These are phyloP conservation scores for Conger conger DNA, from an alignment of 2,113 vertebrate genomes.

Conservation along the genomic window DNA sequence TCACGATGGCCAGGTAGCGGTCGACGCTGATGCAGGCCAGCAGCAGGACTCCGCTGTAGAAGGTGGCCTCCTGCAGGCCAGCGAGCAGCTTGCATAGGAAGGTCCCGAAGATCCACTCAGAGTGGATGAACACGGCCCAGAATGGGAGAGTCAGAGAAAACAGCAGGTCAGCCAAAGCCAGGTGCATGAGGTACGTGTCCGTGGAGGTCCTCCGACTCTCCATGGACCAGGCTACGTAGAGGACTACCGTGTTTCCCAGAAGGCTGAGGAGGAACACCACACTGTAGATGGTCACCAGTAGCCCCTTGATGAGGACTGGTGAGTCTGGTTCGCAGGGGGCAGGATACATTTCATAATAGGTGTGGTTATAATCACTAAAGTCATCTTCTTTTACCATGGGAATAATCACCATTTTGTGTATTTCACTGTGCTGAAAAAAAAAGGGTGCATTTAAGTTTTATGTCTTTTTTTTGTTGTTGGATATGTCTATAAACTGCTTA, in stretches of 20 bases:
- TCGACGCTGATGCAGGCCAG: slow-evolving; percentile 88
- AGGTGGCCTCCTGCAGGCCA: slow-evolving; percentile 76
- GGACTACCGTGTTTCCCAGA: slow-evolving; percentile 81
- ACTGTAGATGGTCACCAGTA: slow-evolving; percentile 63
- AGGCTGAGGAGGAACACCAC: slow-evolving; percentile 76
- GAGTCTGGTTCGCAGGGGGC: slow-evolving; percentile 47
- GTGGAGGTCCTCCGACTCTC: slow-evolving; percentile 68
- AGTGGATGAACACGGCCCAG: slow-evolving; percentile 66
- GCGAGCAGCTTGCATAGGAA: slow-evolving; percentile 80
- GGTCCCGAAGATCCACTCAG: slow-evolving; percentile 77
- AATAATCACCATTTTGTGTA: no score
- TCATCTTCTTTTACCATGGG: no score
- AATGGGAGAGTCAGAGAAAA: slow-evolving; percentile 80
- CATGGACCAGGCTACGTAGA: slow-evolving; percentile 73
- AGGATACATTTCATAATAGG: rapidly evolving
- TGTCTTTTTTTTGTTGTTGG: no score
- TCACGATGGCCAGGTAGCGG: slow-evolving; percentile 86
- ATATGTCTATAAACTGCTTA: no score
- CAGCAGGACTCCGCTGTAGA: slow-evolving; percentile 81
- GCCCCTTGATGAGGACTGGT: slow-evolving; percentile 46
- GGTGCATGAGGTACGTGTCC: slow-evolving; percentile 81
- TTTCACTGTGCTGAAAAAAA: no score
- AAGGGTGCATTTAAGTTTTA: no score
- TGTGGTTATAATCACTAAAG: rapidly evolving
- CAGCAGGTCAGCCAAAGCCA: slow-evolving; percentile 81